These are phyloP conservation scores for Scomber scombrus DNA, from an alignment of 2,113 vertebrate genomes.

Conservation along the genomic window DNA sequence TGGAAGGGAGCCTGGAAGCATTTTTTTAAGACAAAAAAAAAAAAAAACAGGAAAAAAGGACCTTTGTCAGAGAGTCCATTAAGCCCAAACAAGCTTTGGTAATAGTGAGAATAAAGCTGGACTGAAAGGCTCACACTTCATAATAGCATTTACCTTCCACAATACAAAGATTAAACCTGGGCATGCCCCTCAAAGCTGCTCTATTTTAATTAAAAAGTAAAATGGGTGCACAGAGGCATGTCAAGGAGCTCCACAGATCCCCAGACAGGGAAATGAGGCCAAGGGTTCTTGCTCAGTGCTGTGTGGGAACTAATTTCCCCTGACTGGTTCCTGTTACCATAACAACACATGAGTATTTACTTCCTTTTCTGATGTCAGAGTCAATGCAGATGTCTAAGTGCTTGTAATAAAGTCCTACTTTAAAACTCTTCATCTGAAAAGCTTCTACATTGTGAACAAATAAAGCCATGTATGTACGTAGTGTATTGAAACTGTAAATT, in stretches of 20 bases:
- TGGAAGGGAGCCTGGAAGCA: no score
- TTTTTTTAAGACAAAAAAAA: background rate
- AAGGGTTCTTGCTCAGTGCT: conserved; percentile 57
- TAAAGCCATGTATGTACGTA: background rate
- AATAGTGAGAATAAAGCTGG: conserved; percentile 50
- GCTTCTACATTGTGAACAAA: background rate
- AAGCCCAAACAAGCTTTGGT: conserved; percentile 51
- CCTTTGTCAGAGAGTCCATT: conserved; percentile 67
- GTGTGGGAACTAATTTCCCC: conserved; percentile 69
- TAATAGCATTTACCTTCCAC: conserved; percentile 64
- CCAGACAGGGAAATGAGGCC: conserved; percentile 63
- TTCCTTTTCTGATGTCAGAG: conserved; percentile 76
- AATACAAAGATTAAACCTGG: conserved; percentile 73
- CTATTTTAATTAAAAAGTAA: conserved; percentile 75
- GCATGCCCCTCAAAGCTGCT: conserved; percentile 54
- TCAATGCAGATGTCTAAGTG: conserved; percentile 37
- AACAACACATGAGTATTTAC: conserved; percentile 85
- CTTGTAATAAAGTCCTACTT: conserved; percentile 33
- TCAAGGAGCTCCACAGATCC: conserved; percentile 65
- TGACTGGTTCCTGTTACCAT: conserved; percentile 78
- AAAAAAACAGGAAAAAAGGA: conserved; percentile 54
- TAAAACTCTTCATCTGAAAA: background rate
- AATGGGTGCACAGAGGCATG: conserved; percentile 71
- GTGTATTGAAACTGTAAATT: background rate
- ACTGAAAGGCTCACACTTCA: conserved; percentile 67